Conservation (phyloP, 2,797 vertebrate species). For the Chloroceryle inda region DNA sequence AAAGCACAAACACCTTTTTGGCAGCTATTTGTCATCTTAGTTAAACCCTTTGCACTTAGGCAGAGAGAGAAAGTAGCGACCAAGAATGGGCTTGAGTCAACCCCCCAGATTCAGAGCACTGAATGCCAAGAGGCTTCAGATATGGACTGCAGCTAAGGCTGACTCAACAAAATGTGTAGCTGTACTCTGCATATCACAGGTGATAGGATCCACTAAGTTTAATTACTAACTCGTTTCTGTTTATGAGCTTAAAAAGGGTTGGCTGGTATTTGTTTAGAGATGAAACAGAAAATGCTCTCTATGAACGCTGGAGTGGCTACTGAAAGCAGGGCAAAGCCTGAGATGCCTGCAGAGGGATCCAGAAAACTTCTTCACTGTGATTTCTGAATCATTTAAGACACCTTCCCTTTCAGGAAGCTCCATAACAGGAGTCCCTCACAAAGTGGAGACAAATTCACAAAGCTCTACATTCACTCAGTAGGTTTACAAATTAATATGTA, state of each 20-base stretch:
- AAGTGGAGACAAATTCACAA: neutral
- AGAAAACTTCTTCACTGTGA: neutral
- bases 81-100: neutral
- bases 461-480: neutral
- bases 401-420: neutral
- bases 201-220: neutral
- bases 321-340: neutral
- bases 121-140: neutral
- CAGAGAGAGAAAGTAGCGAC: neutral
- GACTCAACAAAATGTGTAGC: neutral
- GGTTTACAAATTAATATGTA: neutral
- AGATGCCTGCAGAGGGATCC: neutral
- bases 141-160: fast-evolving
- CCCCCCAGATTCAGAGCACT: neutral
- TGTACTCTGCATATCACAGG: neutral
- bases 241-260: neutral
- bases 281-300: neutral
- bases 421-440: neutral
- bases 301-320: neutral
- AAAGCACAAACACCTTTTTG: neutral
- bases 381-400: neutral
- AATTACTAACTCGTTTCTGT: neutral
- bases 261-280: neutral
- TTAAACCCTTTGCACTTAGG: neutral
- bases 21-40: neutral